Percentiles rank a stretch among this genome's conserved stretches.
Conservation (phyloP, 2,797 vertebrate genomes). For the Fundulus diaphanus region DNA sequence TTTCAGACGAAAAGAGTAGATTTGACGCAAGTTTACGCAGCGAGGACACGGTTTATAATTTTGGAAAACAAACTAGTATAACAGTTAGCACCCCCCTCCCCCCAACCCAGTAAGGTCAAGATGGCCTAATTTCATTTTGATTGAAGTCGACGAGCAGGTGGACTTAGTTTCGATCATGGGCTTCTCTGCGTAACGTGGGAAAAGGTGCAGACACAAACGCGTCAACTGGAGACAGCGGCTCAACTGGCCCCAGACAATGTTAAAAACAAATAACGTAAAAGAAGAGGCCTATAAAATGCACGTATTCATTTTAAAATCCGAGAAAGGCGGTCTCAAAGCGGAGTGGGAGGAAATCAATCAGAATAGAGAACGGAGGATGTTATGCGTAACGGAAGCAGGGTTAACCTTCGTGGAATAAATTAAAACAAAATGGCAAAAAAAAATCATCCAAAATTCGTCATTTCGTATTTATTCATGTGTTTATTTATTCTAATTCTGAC, state of each 20-base stretch:
- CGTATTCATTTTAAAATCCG: constrained; percentile 12
- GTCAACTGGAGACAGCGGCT: constrained; percentile 32
- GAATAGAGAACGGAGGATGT: neutral
- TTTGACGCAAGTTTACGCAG: constrained; percentile 17
- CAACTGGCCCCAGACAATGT: constrained; percentile 28
- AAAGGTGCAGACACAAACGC: constrained; percentile 33
- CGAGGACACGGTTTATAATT: neutral
- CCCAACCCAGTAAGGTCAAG: neutral
- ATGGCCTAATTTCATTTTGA: constrained; percentile 47
- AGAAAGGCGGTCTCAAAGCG: neutral
- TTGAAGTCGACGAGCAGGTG: constrained; percentile 49
- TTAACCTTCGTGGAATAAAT: neutral
- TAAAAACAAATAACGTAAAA: constrained; percentile 13
- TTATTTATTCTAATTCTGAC: neutral
- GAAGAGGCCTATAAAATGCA: constrained; percentile 7
- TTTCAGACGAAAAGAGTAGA: neutral
- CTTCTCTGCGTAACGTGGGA: constrained; percentile 4
- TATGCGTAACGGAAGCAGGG: constrained; percentile 10
- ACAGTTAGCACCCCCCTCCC: neutral
- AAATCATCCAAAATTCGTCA: neutral
- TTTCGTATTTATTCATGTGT: neutral
- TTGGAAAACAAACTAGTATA: neutral
- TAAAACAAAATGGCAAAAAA: neutral
- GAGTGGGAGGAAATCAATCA: neutral
- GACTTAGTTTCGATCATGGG: constrained; percentile 46